A percentile compares a stretch with the other conserved stretches of the same genome.
Evolutionary conservation across 2,888 invertebrate species (phyloP).

Genomic region (Oscheius onirici): DNA sequence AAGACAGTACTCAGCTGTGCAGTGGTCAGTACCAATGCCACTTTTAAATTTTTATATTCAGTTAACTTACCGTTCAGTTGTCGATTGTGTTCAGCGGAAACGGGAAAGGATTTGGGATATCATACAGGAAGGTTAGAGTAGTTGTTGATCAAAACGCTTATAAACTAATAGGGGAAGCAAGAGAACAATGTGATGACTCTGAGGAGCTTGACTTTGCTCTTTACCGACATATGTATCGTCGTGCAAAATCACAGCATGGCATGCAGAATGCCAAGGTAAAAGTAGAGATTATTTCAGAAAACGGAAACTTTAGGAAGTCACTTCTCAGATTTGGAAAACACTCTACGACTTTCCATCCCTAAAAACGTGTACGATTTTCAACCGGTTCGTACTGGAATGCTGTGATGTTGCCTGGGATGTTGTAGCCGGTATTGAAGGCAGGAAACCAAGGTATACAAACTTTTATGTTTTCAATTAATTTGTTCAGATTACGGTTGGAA

Average conservation of each 20-base stretch:
- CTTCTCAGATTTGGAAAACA: constrained; percentile 83
- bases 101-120: constrained; percentile 80
- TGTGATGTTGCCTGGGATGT: constrained; percentile 89
- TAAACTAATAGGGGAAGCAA: background rate
- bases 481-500: constrained; percentile 51
- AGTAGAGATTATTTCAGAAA: background rate
- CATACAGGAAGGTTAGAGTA: constrained; percentile 72
- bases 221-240: constrained; percentile 43
- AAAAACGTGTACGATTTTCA: constrained; percentile 82
- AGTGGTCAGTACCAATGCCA: constrained; percentile 78
- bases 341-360: constrained; percentile 92
- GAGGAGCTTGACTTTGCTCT: constrained; percentile 45
- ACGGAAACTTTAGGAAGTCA: constrained; percentile 75
- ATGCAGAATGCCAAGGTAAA: constrained; percentile 57
- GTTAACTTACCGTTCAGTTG: constrained; percentile 82
- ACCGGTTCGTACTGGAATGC: constrained; percentile 83
- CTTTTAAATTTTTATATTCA: constrained; percentile 66
- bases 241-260: constrained; percentile 52
- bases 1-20: constrained; percentile 95
- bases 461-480: background rate
- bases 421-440: constrained; percentile 72
- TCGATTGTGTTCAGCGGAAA: constrained; percentile 80
- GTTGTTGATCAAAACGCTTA: background rate
- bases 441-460: constrained; percentile 42
- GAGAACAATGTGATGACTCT: constrained; percentile 34